Conservation (phyloP, 2,797 vertebrate species). For the Phataginus tetradactyla region DNA sequence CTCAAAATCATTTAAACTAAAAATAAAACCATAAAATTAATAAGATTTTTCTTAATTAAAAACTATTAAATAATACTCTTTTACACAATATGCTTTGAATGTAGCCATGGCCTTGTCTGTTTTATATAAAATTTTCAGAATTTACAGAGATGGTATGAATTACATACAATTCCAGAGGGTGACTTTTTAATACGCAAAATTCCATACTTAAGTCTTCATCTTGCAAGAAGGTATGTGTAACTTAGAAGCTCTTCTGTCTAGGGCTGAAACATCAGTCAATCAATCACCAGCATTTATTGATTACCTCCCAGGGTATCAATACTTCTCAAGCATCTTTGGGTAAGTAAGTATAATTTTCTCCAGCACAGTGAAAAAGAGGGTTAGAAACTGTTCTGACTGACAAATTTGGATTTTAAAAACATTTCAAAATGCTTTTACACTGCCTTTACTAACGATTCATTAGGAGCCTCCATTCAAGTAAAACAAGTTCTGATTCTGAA, state of each 20-base stretch:
- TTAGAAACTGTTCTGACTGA: neutral
- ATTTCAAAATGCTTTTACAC: neutral
- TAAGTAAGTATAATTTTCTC: neutral
- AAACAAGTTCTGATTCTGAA: constrained; percentile 54
- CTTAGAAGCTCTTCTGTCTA: neutral
- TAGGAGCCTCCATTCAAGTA: neutral
- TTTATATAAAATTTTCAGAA: neutral
- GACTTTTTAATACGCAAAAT: neutral
- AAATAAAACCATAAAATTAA: neutral
- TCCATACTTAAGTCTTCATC: neutral
- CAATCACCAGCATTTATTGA: neutral
- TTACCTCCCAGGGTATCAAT: neutral
- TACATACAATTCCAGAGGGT: neutral
- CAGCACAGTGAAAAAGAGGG: neutral
- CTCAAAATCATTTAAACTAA: neutral
- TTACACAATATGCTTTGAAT: neutral
- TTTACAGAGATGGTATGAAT: neutral
- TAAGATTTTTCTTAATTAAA: neutral
- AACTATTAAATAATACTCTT: neutral
- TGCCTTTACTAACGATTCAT: neutral
- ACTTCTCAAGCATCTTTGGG: neutral
- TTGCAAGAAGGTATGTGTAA: neutral
- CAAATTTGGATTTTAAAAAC: neutral
- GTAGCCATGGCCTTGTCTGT: neutral
- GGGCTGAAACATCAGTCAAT: neutral